phyloP scores from a whole-genome alignment of 2,113 vertebrate species.

The Saguinus midas region DNA sequence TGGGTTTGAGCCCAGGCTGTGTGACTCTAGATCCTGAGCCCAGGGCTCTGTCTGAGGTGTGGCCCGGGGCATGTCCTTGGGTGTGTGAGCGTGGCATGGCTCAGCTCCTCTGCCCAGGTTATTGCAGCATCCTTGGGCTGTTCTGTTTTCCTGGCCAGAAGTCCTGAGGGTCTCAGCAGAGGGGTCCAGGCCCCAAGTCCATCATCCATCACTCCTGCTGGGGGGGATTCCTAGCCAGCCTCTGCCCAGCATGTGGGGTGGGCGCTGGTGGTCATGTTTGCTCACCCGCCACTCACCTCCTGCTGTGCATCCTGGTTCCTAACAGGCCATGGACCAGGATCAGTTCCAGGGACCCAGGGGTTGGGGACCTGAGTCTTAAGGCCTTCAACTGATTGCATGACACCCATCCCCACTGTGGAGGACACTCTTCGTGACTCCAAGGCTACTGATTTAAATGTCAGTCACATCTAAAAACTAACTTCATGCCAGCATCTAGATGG shows the following conservation, averaged over 20 bases:
- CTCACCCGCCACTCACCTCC: too few relatives aligned
- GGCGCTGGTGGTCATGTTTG: too few relatives aligned
- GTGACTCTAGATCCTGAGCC: too few relatives aligned
- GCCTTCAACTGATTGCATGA: too few relatives aligned
- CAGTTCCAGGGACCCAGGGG: too few relatives aligned
- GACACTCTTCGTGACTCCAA: too few relatives aligned
- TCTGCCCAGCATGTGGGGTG: background rate
- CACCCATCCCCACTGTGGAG: too few relatives aligned
- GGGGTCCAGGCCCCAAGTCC: background rate
- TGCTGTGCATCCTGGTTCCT: too few relatives aligned
- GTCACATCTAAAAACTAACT: too few relatives aligned
- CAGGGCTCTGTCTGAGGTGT: background rate
- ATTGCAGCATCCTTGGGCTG: rapidly evolving
- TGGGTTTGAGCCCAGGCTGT: background rate
- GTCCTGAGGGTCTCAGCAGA: background rate
- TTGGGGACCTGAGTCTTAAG: background rate
- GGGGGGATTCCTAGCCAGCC: background rate
- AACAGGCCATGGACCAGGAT: too few relatives aligned
- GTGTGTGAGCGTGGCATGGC: rapidly evolving
- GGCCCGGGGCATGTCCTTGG: background rate
- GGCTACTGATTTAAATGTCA: background rate
- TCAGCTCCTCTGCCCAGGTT: rapidly evolving
- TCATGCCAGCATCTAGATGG: background rate
- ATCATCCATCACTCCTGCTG: background rate
- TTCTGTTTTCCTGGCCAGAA: background rate